Base-by-base conservation (phyloP, 2,797 vertebrate genomes). In the Scolopax bukidnonensis region DNA sequence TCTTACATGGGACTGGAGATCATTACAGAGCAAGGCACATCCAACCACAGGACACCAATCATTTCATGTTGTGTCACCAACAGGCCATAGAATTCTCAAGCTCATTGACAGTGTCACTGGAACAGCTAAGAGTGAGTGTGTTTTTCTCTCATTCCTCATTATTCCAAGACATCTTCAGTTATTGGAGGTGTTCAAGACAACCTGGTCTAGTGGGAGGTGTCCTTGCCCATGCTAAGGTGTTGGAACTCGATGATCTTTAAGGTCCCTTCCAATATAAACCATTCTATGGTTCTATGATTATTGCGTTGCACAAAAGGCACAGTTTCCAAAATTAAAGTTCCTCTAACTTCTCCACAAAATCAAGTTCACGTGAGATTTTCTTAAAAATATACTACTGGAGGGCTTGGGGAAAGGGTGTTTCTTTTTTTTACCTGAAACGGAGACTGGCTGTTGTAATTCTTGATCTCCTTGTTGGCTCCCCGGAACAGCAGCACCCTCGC, bases 381-480 rank as follows among this genome's bases (percentile, higher is more conserved):
- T 43, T 41, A 11, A 36, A 40, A 51, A 18, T 30, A 6, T 27
- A 61, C 63, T 84, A 41, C 18, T 12, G 5, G 12, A 6, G 5
- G 16, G 18, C 11, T 79, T 24, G 21, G 4, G 4, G 3, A 63
- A 51, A 6, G 8, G 3, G 6, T 25, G 17, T 74, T 91, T 36
- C 8, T 59, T 60, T n/a, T 43, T 32, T n/a, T 90, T 98, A 99
- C 99, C 99, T 99, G 99, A 95, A 99, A 99, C 2, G 99, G 98
- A 86, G 98, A 99, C 96, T 99, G 99, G 98, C 98, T 99, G 98
- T 99, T 99, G 98, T 98, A 99, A 96, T 99, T 99, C 97, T 99
- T 99, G 43, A 99, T 97, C 80, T 99, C 99, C 57, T 99, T 99
- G 87, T 99, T 98, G 25, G 99, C 98, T 76, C 99, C 99, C 5